phyloP scores from a whole-genome alignment of 2,888 invertebrate species.

The Acanthoscelides obtectus region DNA sequence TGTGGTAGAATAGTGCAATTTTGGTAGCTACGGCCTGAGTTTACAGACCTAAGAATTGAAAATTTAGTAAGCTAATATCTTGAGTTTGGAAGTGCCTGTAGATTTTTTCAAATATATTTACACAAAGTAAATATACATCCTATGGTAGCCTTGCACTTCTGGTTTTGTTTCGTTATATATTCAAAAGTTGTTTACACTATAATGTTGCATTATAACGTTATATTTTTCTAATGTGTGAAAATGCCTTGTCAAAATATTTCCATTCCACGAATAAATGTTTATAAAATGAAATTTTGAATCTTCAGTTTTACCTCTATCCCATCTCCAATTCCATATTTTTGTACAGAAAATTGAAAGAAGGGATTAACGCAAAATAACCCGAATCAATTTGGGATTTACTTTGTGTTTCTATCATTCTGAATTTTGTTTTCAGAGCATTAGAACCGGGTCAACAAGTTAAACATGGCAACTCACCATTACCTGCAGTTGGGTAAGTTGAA shows the following conservation, averaged over 20 bases:
- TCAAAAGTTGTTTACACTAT: too few species aligned
- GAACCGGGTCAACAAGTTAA: constrained; percentile 49
- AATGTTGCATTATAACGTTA: not conserved
- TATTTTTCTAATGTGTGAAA: not conserved
- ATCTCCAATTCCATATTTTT: not conserved
- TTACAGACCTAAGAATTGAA: not conserved
- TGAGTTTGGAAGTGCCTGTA: not conserved
- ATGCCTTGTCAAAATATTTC: not conserved
- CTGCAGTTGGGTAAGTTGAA: constrained; percentile 58
- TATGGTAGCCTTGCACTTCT: not conserved
- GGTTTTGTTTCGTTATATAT: not conserved
- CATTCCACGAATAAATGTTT: not conserved
- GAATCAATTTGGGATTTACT: constrained; percentile 12
- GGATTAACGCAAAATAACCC: constrained; percentile 13
- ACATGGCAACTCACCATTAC: constrained; percentile 52
- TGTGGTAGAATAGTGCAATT: not conserved
- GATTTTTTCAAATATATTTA: not conserved
- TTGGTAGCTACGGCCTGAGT: not conserved
- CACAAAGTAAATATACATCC: not conserved
- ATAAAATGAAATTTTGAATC: not conserved
- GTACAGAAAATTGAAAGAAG: not conserved
- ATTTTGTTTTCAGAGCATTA: constrained; percentile 59
- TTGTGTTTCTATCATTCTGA: constrained; percentile 31
- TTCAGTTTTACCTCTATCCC: not conserved
- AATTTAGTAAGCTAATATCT: not conserved